phyloP scores from a whole-genome alignment of 92 coral and sea anemone genomes.

The Muricea muricata region DNA sequence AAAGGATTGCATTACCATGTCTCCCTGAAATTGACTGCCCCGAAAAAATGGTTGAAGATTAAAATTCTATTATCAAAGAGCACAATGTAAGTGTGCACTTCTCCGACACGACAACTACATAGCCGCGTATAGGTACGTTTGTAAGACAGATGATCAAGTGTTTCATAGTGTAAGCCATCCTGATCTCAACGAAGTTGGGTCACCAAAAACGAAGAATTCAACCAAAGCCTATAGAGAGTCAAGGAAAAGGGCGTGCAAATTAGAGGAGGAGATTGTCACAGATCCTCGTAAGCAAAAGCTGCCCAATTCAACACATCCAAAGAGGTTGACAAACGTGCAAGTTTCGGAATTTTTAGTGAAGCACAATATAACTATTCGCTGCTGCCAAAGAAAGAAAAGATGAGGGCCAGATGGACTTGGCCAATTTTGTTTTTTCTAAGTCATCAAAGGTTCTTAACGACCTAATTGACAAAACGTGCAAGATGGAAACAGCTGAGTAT shows the following conservation, averaged over 20 bases:
- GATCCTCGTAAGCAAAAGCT: background rate
- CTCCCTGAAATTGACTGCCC: constrained; percentile 3
- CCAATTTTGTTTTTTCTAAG: too few species aligned
- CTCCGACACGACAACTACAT: background rate
- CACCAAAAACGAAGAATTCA: too few species aligned
- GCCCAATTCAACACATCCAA: background rate
- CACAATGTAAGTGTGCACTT: background rate
- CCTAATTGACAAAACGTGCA: too few species aligned
- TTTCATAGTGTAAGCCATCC: background rate
- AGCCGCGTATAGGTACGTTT: background rate
- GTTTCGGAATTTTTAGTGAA: background rate
- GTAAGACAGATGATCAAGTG: too few species aligned
- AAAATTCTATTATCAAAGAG: background rate
- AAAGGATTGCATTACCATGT: constrained; percentile 17
- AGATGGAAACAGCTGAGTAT: background rate
- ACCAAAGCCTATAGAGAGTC: too few species aligned
- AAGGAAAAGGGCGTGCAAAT: too few species aligned
- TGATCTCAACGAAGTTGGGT: background rate
- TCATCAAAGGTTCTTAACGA: too few species aligned
- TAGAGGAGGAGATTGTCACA: too few species aligned
- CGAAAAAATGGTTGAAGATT: constrained; percentile 17
- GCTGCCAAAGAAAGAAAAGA: too few species aligned
- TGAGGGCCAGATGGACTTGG: too few species aligned
- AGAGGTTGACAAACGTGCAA: too few species aligned
- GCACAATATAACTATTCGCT: background rate